Evolutionary conservation across 2,113 vertebrate species (phyloP).

Genomic region (rabbit (Oryctolagus cuniculus)): mOryCun1.1 NC_091453.1:83389501-83390000

Average conservation of each 20-base stretch:
- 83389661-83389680: no score
- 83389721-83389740: neutral
- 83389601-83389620: no score
- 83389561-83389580: no score
- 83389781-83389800: neutral
- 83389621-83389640: no score
- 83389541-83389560: no score
- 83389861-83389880: neutral
- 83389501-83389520: no score
- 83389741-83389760: neutral
- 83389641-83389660: no score
- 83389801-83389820: neutral
- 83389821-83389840: neutral
- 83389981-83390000: neutral
- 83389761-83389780: neutral
- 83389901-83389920: neutral
- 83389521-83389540: no score
- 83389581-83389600: no score
- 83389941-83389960: neutral
- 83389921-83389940: neutral
- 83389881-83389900: neutral
- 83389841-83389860: neutral
- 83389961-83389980: slow-evolving; percentile 34
- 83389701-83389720: neutral
- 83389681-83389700: no score